Conservation (phyloP, 2,888 invertebrate species). For the Aromia moschata region DNA sequence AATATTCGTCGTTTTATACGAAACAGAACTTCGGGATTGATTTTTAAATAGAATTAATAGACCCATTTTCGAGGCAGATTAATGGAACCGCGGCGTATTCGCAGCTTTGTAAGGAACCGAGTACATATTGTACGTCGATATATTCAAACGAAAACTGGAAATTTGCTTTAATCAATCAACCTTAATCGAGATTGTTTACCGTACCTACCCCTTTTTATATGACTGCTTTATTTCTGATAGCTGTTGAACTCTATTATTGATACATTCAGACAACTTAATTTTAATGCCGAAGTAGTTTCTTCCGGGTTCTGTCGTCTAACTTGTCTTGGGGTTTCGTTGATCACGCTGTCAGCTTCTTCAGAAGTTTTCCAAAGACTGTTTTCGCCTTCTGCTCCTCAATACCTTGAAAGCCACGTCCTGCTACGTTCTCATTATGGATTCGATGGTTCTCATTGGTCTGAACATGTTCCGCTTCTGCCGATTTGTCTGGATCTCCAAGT, state of each 20-base stretch:
- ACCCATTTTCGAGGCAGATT: not conserved
- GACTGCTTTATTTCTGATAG: not conserved
- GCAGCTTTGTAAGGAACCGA: constrained; percentile 1
- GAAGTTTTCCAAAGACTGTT: too few relatives aligned
- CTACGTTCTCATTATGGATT: too few relatives aligned
- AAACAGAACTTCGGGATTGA: not conserved
- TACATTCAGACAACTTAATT: too few relatives aligned
- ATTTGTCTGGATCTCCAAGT: too few relatives aligned
- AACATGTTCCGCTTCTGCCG: too few relatives aligned
- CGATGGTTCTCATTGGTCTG: too few relatives aligned
- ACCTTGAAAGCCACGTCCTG: too few relatives aligned
- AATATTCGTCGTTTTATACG: constrained; percentile 1
- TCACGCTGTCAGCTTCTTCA: too few relatives aligned
- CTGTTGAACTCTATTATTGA: not conserved
- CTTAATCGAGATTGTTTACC: not conserved
- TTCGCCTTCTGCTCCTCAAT: too few relatives aligned
- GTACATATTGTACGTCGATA: constrained; percentile 2
- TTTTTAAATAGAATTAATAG: not conserved
- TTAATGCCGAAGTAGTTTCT: too few relatives aligned
- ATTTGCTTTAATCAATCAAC: not conserved
- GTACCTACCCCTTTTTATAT: not conserved
- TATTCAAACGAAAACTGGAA: constrained; percentile 1
- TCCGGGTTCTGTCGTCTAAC: too few relatives aligned
- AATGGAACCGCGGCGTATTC: not conserved
- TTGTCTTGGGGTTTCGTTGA: too few relatives aligned